Evolutionary conservation across 2,113 vertebrate genomes (phyloP).

Genomic region (Morone saxatilis): DNA sequence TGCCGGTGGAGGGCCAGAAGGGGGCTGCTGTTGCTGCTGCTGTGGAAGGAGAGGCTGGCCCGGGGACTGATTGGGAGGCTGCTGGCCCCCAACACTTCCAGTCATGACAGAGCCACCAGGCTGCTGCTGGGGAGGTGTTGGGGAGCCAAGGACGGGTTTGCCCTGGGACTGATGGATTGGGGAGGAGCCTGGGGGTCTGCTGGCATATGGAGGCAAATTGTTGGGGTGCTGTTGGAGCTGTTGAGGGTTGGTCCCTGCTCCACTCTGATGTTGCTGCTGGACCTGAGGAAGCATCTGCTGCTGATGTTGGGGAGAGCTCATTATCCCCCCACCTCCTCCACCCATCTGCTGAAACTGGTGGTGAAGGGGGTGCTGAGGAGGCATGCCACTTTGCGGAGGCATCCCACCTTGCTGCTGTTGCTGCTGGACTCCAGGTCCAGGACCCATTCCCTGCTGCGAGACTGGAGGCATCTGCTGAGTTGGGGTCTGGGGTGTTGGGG

Average conservation of each 20-base stretch:
- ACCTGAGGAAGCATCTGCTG: conserved; percentile 80
- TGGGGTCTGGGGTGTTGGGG: conserved; percentile 92
- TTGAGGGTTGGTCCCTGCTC: conserved; percentile 81
- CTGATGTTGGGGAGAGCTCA: conserved; percentile 84
- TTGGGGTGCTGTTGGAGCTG: conserved; percentile 83
- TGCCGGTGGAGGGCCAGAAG: conserved; percentile 92
- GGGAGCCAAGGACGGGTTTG: conserved; percentile 91
- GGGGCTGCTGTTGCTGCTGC: conserved; percentile 84
- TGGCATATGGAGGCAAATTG: conserved; percentile 87
- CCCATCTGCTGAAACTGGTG: conserved; percentile 89
- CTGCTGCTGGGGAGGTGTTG: conserved; percentile 89
- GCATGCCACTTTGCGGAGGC: conserved; percentile 77
- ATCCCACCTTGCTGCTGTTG: conserved; percentile 65
- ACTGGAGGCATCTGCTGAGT: conserved; percentile 76
- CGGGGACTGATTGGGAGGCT: conserved; percentile 80
- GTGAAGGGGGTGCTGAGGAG: conserved; percentile 89
- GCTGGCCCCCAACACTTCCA: conserved; percentile 85
- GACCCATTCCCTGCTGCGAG: conserved; percentile 75
- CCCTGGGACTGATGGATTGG: conserved; percentile 93
- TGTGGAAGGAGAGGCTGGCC: conserved; percentile 71
- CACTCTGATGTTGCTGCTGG: conserved; percentile 76
- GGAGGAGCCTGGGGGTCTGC: conserved; percentile 88
- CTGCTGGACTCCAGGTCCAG: conserved; percentile 71
- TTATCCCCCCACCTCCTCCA: conserved; percentile 84
- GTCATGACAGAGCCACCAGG: conserved; percentile 85